Percentiles rank a stretch among this genome's conserved stretches.
Evolutionary conservation across 2,113 vertebrate genomes (phyloP).

Genomic region (Coreoperca whiteheadi): DNA sequence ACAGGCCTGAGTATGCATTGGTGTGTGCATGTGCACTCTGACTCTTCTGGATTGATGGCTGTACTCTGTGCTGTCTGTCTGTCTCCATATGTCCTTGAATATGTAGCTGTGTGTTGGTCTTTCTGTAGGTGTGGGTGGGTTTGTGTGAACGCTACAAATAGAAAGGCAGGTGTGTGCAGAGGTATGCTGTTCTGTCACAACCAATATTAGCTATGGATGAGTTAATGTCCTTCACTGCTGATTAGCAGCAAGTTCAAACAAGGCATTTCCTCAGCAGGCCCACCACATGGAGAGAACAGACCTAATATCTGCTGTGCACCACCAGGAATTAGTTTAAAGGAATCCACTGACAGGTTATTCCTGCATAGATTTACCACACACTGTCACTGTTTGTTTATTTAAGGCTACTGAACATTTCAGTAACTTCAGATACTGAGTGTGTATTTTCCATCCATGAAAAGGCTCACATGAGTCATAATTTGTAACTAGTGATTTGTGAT

Average conservation of each 20-base stretch:
- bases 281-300: constrained; percentile 10
- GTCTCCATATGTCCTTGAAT: constrained; percentile 41
- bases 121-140: not conserved
- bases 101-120: constrained; percentile 13
- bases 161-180: constrained; percentile 48
- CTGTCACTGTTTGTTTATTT: not conserved
- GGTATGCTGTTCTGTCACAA: constrained; percentile 65
- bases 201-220: constrained; percentile 61
- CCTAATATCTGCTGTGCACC: not conserved
- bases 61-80: not conserved
- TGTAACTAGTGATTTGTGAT: constrained; percentile 44
- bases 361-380: not conserved
- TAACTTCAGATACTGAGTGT: not conserved
- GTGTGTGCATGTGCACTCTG: constrained; percentile 37
- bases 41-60: constrained; percentile 28
- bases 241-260: constrained; percentile 69
- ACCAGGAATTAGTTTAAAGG: not conserved
- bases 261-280: constrained; percentile 12
- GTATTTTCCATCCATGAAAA: constrained; percentile 19
- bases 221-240: constrained; percentile 60
- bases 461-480: constrained; percentile 23
- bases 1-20: constrained; percentile 41
- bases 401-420: not conserved
- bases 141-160: not conserved
- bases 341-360: not conserved